Evolutionary conservation across 2,888 invertebrate species (phyloP), one percentile per base, ranked within the genome.

Genomic region (Silvanus unidentatus): DNA sequence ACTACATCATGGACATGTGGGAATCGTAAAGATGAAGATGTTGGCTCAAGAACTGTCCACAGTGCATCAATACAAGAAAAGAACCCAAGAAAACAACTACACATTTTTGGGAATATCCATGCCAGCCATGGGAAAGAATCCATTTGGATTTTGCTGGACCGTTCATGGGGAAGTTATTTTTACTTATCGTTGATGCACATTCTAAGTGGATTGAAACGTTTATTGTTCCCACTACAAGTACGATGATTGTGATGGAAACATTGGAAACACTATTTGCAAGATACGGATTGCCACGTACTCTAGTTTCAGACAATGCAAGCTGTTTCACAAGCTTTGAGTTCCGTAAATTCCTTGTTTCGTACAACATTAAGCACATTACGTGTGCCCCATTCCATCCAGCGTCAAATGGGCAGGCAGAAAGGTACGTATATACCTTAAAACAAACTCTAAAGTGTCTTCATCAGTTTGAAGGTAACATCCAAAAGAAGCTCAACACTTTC

Each of bases 1-100:
- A 39, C 30, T 48, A 28, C 48, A 48, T 11, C 12, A 16, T 9
- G 43, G 30, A 8, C 45, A 45, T 29, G 28, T 28, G 13, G 45
- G 45, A 16, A 44, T 45, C 2, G 43, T 44, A 16, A 50, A 41
- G 46, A 50, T 40, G 73, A 74, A 1, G 75, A 74, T 39, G 2
- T 15, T 45, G 16, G 43, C 38, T 2, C 37, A 63, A 57, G 43
- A 47, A 32, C 8, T 63, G 60, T 47, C 15, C 37, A 11, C 10
- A 40, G 27, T 63, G 58, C 46, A 28, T 41, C 22, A 40, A 42
- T 30, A 30, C 14, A 37, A 28, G 39, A 39, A 29, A 32, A 1
- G 43, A 47, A 29, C 55, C 58, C 13, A 32, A 40, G 37, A 29
- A 32, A 1, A 44, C 44, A 30, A 53, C 57, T 13, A 14, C 49